Percentiles rank a stretch among this genome's conserved stretches.
Conservation (phyloP, 2,797 vertebrate genomes). For the Gymnothorax javanicus region DNA sequence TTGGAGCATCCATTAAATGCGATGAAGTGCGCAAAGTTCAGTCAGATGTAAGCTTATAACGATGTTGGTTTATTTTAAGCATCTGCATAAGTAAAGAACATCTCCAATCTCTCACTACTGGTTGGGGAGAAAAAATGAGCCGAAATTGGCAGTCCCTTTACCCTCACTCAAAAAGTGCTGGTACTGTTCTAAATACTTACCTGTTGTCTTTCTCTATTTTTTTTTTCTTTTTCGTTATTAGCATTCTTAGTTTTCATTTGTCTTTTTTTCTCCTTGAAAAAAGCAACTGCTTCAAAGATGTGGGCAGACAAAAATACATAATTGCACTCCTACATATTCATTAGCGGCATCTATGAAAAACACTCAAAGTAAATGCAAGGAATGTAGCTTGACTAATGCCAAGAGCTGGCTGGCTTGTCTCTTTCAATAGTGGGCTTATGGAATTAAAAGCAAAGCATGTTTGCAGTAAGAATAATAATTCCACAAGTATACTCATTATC, state of each 20-base stretch:
- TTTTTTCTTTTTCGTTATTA: constrained; percentile 33
- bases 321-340: constrained; percentile 52
- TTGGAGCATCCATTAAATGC: constrained; percentile 32
- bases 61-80: constrained; percentile 4
- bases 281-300: constrained; percentile 39
- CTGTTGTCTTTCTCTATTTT: constrained; percentile 27
- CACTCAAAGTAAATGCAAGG: constrained; percentile 33
- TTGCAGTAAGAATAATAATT: not conserved
- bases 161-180: not conserved
- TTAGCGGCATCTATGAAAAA: constrained; percentile 33
- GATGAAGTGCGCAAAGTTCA: constrained; percentile 25
- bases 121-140: not conserved
- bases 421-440: constrained; percentile 3
- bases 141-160: not conserved
- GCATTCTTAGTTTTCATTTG: constrained; percentile 40
- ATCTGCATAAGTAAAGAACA: not conserved
- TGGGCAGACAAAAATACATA: constrained; percentile 45
- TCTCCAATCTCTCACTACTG: not conserved
- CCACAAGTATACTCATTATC: constrained; percentile 10
- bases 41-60: constrained; percentile 9
- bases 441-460: constrained; percentile 14
- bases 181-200: constrained; percentile 34
- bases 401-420: constrained; percentile 26
- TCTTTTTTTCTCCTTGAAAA: constrained; percentile 38
- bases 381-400: constrained; percentile 31